Percentiles rank a stretch among this genome's conserved stretches.
Conservation (phyloP, 2,888 invertebrate species). For the Crepidodera aurea region DNA sequence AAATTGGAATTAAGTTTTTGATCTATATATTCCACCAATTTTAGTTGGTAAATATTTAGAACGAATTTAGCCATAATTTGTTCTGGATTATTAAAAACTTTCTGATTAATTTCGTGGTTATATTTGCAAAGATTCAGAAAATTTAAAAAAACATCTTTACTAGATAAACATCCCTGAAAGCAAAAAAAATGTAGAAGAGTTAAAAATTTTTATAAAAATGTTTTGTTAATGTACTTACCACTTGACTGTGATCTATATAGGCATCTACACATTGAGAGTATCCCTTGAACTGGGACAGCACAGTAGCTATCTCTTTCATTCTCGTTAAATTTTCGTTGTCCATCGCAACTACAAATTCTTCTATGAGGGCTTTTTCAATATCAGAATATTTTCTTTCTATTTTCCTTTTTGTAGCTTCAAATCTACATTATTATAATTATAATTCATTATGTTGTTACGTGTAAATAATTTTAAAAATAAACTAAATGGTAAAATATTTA, state of each 20-base stretch:
- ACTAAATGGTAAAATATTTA: too few species aligned
- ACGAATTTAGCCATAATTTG: slow-evolving; percentile 99
- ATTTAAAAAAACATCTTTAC: slow-evolving; percentile 90
- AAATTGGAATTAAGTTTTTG: slow-evolving; percentile 81
- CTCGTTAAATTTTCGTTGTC: slow-evolving; percentile 81
- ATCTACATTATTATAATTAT: slow-evolving; percentile 60
- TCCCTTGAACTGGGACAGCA: slow-evolving; percentile 94
- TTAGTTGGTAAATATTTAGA: slow-evolving; percentile 91
- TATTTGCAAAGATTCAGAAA: slow-evolving; percentile 89
- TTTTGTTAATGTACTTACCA: slow-evolving; percentile 65
- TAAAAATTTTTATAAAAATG: slow-evolving; percentile 9
- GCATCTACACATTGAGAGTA: slow-evolving; percentile 96
- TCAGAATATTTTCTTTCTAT: slow-evolving; percentile 90
- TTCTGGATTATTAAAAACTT: slow-evolving; percentile 94
- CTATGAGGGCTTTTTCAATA: slow-evolving; percentile 87
- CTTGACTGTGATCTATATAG: slow-evolving; percentile 95
- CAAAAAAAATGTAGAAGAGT: slow-evolving; percentile 8
- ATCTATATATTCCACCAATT: slow-evolving; percentile 85
- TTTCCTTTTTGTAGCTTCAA: slow-evolving; percentile 84
- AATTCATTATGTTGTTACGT: too few species aligned
- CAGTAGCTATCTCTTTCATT: slow-evolving; percentile 93
- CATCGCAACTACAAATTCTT: slow-evolving; percentile 93
- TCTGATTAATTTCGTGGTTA: slow-evolving; percentile 82
- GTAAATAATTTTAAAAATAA: too few species aligned
- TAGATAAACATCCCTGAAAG: slow-evolving; percentile 81